Percentiles rank a stretch among this genome's conserved stretches.
phyloP scores from a whole-genome alignment of 2,888 invertebrate genomes.

The Aphidius colemani region DNA sequence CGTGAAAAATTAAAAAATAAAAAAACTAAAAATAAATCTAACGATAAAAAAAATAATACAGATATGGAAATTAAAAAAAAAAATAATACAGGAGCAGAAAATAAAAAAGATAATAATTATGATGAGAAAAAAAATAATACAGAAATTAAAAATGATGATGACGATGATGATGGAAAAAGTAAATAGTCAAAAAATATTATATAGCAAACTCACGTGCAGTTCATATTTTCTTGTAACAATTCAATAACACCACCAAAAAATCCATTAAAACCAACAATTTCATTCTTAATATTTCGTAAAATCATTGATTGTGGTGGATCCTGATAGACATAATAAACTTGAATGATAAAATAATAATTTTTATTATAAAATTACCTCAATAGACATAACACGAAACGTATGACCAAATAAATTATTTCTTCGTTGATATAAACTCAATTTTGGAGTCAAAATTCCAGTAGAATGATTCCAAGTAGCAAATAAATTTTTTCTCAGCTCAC shows the following conservation, averaged over 20 bases:
- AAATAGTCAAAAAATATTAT: no score
- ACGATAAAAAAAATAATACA: no score
- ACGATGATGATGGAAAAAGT: constrained; percentile 15
- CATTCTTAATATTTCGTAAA: constrained; percentile 35
- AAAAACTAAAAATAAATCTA: not conserved
- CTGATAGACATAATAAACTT: constrained; percentile 34
- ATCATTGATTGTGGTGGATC: constrained; percentile 53
- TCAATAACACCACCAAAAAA: constrained; percentile 53
- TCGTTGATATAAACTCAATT: constrained; percentile 46
- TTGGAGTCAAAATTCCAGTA: constrained; percentile 40
- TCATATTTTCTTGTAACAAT: constrained; percentile 50
- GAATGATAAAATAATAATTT: constrained; percentile 5
- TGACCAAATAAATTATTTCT: constrained; percentile 50
- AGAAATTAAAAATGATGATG: constrained; percentile 4
- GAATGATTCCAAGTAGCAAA: constrained; percentile 47
- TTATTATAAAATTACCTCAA: constrained; percentile 42
- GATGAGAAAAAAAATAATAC: constrained; percentile 13
- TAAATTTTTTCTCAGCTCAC: constrained; percentile 36
- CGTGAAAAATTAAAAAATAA: constrained; percentile 27
- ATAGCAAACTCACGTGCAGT: constrained; percentile 31
- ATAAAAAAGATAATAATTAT: constrained; percentile 9
- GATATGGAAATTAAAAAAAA: constrained; percentile 18
- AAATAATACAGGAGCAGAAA: constrained; percentile 5
- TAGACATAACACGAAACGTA: constrained; percentile 44
- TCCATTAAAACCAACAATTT: constrained; percentile 45